phyloP scores from a whole-genome alignment of 2,113 vertebrate species.

The Bubo blakistoni region DNA sequence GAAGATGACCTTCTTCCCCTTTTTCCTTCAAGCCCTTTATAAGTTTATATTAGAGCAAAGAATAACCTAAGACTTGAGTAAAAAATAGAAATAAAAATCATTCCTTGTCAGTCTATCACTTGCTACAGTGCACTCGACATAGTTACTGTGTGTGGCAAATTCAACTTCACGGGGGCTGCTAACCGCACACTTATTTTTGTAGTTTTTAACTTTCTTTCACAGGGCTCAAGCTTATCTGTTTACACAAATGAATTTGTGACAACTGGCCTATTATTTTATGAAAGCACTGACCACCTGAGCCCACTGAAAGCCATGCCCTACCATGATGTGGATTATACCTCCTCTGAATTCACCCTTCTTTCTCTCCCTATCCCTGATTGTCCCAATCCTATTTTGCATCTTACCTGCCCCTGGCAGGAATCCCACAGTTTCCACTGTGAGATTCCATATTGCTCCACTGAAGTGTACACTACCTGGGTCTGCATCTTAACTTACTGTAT shows the following conservation, averaged over 20 bases:
- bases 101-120: not conserved
- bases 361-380: not conserved
- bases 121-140: not conserved
- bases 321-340: not conserved
- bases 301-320: not conserved
- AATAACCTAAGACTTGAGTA: not conserved
- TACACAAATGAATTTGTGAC: not conserved
- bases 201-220: not conserved
- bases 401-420: not conserved
- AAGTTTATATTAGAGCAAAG: not conserved
- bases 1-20: not conserved
- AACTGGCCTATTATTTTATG: not conserved
- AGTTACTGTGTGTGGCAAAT: not conserved
- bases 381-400: not conserved
- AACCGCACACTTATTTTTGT: fast-evolving
- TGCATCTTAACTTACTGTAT: not conserved
- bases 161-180: not conserved
- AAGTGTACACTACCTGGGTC: not conserved
- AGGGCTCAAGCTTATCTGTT: not conserved
- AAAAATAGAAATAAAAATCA: not conserved
- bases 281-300: not conserved
- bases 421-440: not conserved
- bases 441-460: not conserved
- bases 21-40: not conserved
- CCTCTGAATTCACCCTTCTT: not conserved